These are phyloP conservation scores for Ophion slaviceki DNA, from an alignment of 2,888 invertebrate species.

Conservation along the genomic window DNA sequence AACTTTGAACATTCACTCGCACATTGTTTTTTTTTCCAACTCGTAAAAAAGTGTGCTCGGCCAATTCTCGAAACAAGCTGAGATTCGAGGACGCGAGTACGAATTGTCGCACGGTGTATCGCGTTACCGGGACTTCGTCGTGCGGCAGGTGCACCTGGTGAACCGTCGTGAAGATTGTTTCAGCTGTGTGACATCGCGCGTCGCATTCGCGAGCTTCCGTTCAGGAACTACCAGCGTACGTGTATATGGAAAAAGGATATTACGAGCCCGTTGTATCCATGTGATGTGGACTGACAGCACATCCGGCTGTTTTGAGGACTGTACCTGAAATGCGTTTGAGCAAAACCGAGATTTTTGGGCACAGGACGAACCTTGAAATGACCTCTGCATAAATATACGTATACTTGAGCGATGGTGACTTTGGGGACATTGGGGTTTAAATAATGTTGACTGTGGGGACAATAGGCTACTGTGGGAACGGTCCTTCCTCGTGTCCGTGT, in stretches of 20 bases:
- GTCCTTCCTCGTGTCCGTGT: not conserved
- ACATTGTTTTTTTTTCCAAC: not conserved
- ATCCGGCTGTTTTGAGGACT: not conserved
- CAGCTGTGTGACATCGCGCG: conserved; percentile 68
- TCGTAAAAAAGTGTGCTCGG: not conserved
- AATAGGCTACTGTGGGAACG: too few species aligned
- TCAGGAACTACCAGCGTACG: conserved; percentile 16
- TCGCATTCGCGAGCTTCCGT: conserved; percentile 35
- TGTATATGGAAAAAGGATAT: not conserved
- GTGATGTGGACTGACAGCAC: not conserved
- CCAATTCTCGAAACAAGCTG: conserved; percentile 44
- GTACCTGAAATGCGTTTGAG: not conserved
- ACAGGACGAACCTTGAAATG: too few species aligned
- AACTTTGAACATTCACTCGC: not conserved
- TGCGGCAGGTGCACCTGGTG: conserved; percentile 53
- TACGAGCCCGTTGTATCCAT: not conserved
- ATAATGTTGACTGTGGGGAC: too few species aligned
- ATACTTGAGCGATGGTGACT: too few species aligned
- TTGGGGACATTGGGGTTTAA: too few species aligned
- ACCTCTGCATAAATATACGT: too few species aligned
- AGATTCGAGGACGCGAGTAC: conserved; percentile 61
- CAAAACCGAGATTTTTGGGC: too few species aligned
- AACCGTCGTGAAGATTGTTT: conserved; percentile 65
- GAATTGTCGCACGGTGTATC: conserved; percentile 76
- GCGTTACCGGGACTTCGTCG: conserved; percentile 67